Evolutionary conservation across 30 jellyfish, hydroid and myxozoan species (phyloP).

Genomic region (Kudoa iwatai): DNA sequence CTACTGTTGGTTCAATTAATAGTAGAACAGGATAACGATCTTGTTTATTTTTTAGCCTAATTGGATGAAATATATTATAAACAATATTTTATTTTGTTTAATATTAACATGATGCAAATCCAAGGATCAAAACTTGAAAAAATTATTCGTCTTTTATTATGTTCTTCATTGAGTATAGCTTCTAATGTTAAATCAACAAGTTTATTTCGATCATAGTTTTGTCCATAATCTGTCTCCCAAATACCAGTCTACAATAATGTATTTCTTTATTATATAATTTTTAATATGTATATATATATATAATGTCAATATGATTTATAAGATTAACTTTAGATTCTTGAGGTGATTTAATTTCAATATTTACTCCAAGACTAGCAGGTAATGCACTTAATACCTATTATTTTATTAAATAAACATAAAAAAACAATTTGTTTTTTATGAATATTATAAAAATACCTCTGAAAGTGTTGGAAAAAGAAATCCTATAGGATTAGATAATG

Average conservation of each 20-base stretch:
- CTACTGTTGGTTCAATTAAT: no score
- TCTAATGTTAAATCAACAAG: conserved; percentile 19
- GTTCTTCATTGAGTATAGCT: conserved; percentile 6
- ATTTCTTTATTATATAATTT: no score
- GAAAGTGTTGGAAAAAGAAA: no score
- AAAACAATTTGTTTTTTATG: no score
- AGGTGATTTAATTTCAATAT: conserved; percentile 21
- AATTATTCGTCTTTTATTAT: conserved; percentile 6
- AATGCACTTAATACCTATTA: conserved; percentile 4
- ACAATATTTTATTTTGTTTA: no score
- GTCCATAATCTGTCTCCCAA: conserved; percentile 16
- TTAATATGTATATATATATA: no score
- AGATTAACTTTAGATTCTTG: conserved; percentile 17
- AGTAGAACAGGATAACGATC: conserved; percentile 3
- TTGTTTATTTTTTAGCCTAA: conserved; percentile 8
- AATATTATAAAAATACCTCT: no score
- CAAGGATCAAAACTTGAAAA: conserved; percentile 38
- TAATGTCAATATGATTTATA: no score
- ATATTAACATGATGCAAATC: conserved; percentile 12
- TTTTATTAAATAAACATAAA: not conserved
- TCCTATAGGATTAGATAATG: no score
- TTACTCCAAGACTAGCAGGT: conserved; percentile 8
- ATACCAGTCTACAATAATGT: conserved; percentile 7
- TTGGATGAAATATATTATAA: not conserved
- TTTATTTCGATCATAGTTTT: conserved; percentile 2